Percentiles rank a stretch among this genome's conserved stretches.
Conservation (phyloP, 2,797 vertebrate species). For the Peromyscus nudipes region DNA sequence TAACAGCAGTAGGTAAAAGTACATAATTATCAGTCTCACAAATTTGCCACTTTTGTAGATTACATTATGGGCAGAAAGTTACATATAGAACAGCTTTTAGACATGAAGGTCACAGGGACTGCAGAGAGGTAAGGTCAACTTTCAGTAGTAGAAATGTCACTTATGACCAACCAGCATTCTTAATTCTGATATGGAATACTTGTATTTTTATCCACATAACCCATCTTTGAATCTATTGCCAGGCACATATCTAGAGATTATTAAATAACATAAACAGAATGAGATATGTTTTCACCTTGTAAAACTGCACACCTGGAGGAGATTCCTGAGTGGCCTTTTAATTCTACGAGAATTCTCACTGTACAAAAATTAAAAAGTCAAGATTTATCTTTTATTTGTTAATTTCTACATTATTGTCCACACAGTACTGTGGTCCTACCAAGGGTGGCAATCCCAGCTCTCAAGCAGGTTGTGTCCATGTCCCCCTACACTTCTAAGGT, state of each 20-base stretch:
- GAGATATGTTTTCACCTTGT: slow-evolving; percentile 6
- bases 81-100: neutral
- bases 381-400: neutral
- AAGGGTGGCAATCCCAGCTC: neutral
- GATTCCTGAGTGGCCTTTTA: slow-evolving; percentile 24
- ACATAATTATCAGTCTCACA: slow-evolving; percentile 12
- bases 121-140: neutral
- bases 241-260: slow-evolving; percentile 29
- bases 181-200: slow-evolving; percentile 9
- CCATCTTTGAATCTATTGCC: slow-evolving; percentile 30
- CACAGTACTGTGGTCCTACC: neutral
- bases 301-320: slow-evolving; percentile 38
- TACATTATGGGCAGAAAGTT: neutral
- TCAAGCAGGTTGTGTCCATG: neutral
- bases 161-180: slow-evolving; percentile 3
- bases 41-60: slow-evolving; percentile 33
- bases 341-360: slow-evolving; percentile 34
- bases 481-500: neutral
- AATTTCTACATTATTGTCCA: slow-evolving; percentile 28
- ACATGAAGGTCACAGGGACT: slow-evolving; percentile 19
- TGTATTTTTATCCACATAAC: slow-evolving; percentile 6
- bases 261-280: slow-evolving; percentile 56
- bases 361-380: slow-evolving; percentile 11
- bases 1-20: slow-evolving; percentile 3
- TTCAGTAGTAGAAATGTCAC: slow-evolving; percentile 42